These are phyloP conservation scores for Ctenicera cuprea DNA, from an alignment of 2,888 invertebrate species.

Conservation along the genomic window DNA sequence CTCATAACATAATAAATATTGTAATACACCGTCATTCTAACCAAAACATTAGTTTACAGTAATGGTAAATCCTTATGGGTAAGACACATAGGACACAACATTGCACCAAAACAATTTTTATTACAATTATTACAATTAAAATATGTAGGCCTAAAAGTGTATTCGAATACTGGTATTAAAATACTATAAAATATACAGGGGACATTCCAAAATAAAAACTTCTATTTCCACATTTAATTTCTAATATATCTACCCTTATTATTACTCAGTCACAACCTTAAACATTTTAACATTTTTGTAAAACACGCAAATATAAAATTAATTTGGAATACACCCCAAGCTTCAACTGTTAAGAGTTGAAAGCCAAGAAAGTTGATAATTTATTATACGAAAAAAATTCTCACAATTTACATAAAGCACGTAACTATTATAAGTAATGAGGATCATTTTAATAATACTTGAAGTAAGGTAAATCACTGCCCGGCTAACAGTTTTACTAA, in stretches of 20 bases:
- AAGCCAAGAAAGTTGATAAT: neutral
- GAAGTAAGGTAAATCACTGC: constrained; percentile 24
- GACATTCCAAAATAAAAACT: neutral
- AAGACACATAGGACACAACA: neutral
- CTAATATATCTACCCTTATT: too few species aligned
- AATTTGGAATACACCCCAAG: neutral
- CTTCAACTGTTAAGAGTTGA: neutral
- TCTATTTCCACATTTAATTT: too few species aligned
- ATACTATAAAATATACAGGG: neutral
- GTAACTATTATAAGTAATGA: too few species aligned
- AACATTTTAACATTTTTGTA: too few species aligned
- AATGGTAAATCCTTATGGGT: too few species aligned
- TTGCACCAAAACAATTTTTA: neutral
- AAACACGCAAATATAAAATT: neutral
- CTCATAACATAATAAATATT: too few species aligned
- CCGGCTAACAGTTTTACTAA: constrained; percentile 72
- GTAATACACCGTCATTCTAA: too few species aligned
- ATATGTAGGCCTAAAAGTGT: neutral
- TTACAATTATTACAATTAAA: neutral
- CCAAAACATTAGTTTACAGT: too few species aligned
- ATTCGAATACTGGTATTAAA: neutral
- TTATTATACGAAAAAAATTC: too few species aligned
- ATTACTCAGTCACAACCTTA: too few species aligned
- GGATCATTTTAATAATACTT: constrained; percentile 16
- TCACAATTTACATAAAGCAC: neutral